Evolutionary conservation across 2,888 invertebrate species (phyloP).

Genomic region (Dryomyza anilis): DNA sequence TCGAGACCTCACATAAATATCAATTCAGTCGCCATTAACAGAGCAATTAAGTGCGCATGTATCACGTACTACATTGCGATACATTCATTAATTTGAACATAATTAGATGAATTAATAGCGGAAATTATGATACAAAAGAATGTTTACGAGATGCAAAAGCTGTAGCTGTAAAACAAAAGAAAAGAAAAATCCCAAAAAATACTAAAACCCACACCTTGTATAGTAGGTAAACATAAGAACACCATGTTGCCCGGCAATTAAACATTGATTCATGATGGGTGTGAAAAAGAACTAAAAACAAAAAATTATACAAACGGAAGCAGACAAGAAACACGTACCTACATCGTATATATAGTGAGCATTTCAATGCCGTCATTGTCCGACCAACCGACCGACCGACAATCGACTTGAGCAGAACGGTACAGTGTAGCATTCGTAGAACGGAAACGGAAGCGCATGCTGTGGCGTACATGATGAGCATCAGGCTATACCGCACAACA

Average conservation of each 20-base stretch:
- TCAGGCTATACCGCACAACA: not conserved
- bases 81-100: constrained; percentile 11
- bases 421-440: too few species aligned
- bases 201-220: not conserved
- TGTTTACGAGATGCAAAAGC: too few species aligned
- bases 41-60: not conserved
- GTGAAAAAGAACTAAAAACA: not conserved
- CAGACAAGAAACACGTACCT: not conserved
- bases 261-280: not conserved
- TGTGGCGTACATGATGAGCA: not conserved
- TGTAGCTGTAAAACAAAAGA: not conserved
- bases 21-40: not conserved
- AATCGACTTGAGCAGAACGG: too few species aligned
- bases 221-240: not conserved
- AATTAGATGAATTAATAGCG: constrained; percentile 13
- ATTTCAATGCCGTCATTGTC: not conserved
- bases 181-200: not conserved
- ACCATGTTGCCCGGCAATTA: not conserved
- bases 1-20: too few species aligned
- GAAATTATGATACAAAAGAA: not conserved
- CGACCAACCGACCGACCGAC: not conserved
- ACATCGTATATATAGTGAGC: not conserved
- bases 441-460: not conserved
- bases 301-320: not conserved
- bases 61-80: constrained; percentile 4